These are phyloP conservation scores for Poeciliopsis turrubarensis DNA, from an alignment of 2,113 vertebrate species.

Conservation along the genomic window DNA sequence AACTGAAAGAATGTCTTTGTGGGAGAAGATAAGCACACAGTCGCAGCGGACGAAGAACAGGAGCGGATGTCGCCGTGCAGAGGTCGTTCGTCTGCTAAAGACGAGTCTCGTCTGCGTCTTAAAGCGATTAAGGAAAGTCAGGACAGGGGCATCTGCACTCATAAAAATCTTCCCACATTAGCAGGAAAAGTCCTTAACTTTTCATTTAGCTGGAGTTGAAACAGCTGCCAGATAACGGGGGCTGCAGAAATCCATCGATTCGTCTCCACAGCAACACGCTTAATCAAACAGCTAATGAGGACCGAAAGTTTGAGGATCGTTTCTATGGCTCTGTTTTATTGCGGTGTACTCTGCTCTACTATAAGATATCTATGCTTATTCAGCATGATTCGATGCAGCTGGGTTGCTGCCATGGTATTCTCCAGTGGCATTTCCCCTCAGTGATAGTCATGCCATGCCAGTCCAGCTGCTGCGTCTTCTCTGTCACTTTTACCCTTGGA, in stretches of 20 bases:
- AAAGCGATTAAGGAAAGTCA: slow-evolving; percentile 40
- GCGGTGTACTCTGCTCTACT: neutral
- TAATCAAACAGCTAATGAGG: neutral
- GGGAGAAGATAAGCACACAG: slow-evolving; percentile 42
- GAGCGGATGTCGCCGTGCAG: slow-evolving; percentile 16
- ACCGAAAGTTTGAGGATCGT: neutral
- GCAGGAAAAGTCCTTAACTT: neutral
- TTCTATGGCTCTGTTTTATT: slow-evolving; percentile 3
- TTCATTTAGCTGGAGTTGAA: neutral
- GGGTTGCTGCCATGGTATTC: slow-evolving; percentile 34
- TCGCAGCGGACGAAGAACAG: slow-evolving; percentile 39
- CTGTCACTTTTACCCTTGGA: slow-evolving; percentile 34
- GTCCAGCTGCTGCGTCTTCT: slow-evolving; percentile 29
- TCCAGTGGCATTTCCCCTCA: slow-evolving; percentile 45
- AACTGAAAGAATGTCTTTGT: slow-evolving; percentile 58
- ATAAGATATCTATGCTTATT: slow-evolving; percentile 40
- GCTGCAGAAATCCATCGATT: neutral
- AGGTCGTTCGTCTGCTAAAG: slow-evolving; percentile 42
- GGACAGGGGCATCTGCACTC: slow-evolving; percentile 14
- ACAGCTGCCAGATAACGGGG: neutral
- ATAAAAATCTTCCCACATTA: neutral
- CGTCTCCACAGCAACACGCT: neutral
- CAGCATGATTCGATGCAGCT: slow-evolving; percentile 47
- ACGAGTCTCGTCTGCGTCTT: slow-evolving; percentile 21
- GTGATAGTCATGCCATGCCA: slow-evolving; percentile 32